Evolutionary conservation across 1,140 invertebrate species (phyloP).

Genomic region (Drosophila pruinosa): DNA sequence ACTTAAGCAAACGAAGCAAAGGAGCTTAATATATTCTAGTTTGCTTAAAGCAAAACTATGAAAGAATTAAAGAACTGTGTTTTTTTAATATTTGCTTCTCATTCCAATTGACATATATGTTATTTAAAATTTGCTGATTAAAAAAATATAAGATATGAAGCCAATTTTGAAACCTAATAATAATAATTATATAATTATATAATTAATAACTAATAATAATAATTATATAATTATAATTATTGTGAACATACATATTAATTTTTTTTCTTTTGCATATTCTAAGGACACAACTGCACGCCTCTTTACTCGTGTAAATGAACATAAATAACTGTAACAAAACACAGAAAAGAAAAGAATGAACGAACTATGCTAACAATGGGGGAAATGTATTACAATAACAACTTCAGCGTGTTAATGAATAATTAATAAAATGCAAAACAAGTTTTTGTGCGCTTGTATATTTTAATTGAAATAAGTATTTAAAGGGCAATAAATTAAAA

Average conservation of each 20-base stretch:
- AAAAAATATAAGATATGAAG: no score
- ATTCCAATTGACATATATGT: no score
- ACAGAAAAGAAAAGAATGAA: background rate
- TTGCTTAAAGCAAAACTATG: background rate
- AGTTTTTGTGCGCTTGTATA: constrained; percentile 40
- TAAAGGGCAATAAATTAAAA: constrained; percentile 68
- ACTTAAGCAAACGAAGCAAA: constrained; percentile 13
- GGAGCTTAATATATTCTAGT: constrained; percentile 44
- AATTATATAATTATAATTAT: no score
- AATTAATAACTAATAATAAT: no score
- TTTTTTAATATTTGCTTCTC: background rate
- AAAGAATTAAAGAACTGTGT: background rate
- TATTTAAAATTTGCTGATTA: no score
- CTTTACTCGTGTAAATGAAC: background rate
- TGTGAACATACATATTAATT: no score
- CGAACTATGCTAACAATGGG: constrained; percentile 1
- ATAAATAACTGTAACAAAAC: background rate
- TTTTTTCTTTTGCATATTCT: no score
- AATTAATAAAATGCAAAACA: constrained; percentile 61
- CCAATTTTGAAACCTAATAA: no score
- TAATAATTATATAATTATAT: no score
- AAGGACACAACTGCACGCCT: no score
- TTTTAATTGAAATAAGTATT: constrained; percentile 74
- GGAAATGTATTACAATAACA: constrained; percentile 26
- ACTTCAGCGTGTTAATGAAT: constrained; percentile 46